These are phyloP conservation scores for Gobio gobio DNA, from an alignment of 2,113 vertebrate species.

Conservation along the genomic window DNA sequence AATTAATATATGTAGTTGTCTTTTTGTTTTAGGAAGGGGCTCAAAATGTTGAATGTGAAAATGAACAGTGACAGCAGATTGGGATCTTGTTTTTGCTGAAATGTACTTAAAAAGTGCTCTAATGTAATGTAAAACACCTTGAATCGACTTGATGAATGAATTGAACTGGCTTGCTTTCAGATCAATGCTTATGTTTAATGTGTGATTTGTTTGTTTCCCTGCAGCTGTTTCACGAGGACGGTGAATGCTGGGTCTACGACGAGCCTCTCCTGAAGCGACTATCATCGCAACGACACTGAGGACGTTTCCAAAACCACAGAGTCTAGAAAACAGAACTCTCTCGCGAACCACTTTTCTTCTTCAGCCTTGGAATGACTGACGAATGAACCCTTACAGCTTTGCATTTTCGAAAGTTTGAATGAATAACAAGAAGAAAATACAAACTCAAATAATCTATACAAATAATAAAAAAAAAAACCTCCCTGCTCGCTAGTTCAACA, in stretches of 20 bases:
- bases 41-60: not conserved
- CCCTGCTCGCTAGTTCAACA: constrained; percentile 64
- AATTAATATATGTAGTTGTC: no score
- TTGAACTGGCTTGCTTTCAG: not conserved
- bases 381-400: constrained; percentile 76
- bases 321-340: constrained; percentile 79
- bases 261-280: constrained; percentile 94
- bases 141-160: not conserved
- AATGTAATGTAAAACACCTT: not conserved
- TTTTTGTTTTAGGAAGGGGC: no score
- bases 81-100: not conserved
- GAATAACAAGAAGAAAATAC: constrained; percentile 52
- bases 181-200: not conserved
- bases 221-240: constrained; percentile 96
- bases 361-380: constrained; percentile 76
- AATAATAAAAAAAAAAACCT: constrained; percentile 62
- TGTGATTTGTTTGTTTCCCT: constrained; percentile 54
- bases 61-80: not conserved
- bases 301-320: constrained; percentile 62
- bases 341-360: constrained; percentile 72
- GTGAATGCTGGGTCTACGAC: constrained; percentile 98
- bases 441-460: constrained; percentile 60
- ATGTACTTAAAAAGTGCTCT: not conserved
- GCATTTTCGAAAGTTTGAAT: constrained; percentile 72
- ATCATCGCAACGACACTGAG: constrained; percentile 83